Conservation (phyloP, 2,113 vertebrate species). For the Amblyopsis rosae region DNA sequence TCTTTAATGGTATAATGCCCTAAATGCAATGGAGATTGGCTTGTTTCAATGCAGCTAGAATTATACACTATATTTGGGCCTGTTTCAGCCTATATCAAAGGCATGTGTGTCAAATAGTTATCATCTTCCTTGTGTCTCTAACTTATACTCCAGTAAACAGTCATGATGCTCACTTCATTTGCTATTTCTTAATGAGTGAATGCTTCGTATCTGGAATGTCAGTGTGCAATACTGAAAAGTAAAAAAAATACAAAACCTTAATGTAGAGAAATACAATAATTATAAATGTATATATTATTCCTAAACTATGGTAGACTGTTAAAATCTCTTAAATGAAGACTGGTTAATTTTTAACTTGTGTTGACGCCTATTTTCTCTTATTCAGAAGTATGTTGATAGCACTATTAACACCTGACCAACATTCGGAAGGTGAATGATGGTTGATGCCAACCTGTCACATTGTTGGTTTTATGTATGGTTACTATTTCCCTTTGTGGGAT, state of each 20-base stretch:
- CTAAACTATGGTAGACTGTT: conserved; percentile 54
- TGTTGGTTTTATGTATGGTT: conserved; percentile 57
- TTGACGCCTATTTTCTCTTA: conserved; percentile 57
- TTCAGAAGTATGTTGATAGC: conserved; percentile 63
- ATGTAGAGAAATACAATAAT: conserved; percentile 42
- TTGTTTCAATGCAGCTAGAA: conserved; percentile 2
- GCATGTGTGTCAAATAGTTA: conserved; percentile 1
- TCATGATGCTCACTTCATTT: conserved; percentile 6
- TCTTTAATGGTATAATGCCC: conserved; percentile 12
- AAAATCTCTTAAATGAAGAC: conserved; percentile 66
- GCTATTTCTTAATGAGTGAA: conserved; percentile 38
- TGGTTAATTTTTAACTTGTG: conserved; percentile 57
- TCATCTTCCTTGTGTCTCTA: conserved; percentile 5
- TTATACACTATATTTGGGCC: not conserved
- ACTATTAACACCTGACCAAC: conserved; percentile 50
- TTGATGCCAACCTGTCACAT: conserved; percentile 54
- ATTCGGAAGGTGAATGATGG: conserved; percentile 11
- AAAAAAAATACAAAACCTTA: conserved; percentile 48
- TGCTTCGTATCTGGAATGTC: conserved; percentile 43
- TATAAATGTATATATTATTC: conserved; percentile 63
- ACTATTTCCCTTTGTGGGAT: conserved; percentile 46
- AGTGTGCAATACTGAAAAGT: conserved; percentile 66
- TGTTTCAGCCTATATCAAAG: conserved; percentile 15
- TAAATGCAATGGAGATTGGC: conserved; percentile 5
- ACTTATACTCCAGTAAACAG: conserved; percentile 13